A percentile compares a stretch with the other conserved stretches of the same genome.
Evolutionary conservation across 2,797 vertebrate genomes (phyloP).

Genomic region (Tauraco hartlaubi): DNA sequence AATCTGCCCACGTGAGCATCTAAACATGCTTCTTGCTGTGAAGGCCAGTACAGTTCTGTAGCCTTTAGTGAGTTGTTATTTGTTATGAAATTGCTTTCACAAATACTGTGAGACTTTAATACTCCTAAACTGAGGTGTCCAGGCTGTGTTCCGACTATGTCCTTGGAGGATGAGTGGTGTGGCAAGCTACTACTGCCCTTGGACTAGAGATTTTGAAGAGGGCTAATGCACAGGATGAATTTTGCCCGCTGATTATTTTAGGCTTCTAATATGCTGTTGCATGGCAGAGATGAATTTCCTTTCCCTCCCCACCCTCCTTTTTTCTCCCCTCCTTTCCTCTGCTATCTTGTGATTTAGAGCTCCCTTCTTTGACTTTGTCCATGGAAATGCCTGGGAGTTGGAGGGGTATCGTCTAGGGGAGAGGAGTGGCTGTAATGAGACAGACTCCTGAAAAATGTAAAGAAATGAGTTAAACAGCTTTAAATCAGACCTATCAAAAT

Average conservation of each 20-base stretch:
- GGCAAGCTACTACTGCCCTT: background rate
- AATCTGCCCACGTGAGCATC: background rate
- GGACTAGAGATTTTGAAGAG: background rate
- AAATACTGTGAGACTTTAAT: background rate
- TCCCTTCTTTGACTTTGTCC: background rate
- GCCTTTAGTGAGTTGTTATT: background rate
- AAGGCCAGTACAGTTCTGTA: background rate
- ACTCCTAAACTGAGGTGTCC: background rate
- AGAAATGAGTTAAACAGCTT: background rate
- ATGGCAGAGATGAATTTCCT: background rate
- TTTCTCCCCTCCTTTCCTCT: background rate
- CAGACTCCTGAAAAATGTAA: background rate
- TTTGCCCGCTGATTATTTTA: background rate
- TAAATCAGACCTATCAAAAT: background rate
- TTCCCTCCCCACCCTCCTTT: rapidly evolving
- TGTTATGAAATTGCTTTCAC: background rate
- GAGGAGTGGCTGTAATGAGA: background rate
- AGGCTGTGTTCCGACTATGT: background rate
- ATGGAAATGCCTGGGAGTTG: background rate
- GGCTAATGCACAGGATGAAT: background rate
- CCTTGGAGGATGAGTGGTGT: background rate
- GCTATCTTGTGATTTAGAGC: background rate
- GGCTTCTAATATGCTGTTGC: background rate
- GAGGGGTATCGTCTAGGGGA: background rate
- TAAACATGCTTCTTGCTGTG: background rate